Evolutionary conservation across 2,888 invertebrate species (phyloP).

Genomic region (Troides helena): DNA sequence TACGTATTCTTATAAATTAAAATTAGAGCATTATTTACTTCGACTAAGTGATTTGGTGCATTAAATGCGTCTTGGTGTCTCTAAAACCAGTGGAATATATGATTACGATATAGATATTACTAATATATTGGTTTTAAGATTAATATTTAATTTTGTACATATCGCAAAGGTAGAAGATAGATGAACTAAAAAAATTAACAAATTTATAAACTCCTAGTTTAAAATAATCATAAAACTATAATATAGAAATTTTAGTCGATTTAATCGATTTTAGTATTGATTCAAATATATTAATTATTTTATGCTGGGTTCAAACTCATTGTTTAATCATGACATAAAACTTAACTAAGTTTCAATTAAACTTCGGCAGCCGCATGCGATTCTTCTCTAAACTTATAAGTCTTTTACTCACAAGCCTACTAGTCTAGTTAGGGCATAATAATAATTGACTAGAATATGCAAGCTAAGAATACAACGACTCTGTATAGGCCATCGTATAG

Average conservation of each 20-base stretch:
- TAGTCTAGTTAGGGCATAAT: slow-evolving; percentile 42
- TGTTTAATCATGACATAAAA: no score
- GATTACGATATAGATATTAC: not conserved
- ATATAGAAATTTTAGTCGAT: slow-evolving; percentile 17
- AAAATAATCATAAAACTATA: no score
- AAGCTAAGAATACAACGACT: slow-evolving; percentile 41
- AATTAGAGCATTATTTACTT: slow-evolving; percentile 36
- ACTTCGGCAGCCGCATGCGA: no score
- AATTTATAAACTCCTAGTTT: no score
- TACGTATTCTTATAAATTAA: slow-evolving; percentile 33
- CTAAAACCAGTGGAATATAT: slow-evolving; percentile 28
- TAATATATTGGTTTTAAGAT: no score
- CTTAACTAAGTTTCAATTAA: no score
- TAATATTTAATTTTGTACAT: no score
- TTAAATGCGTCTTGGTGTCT: slow-evolving; percentile 30
- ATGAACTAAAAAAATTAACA: no score
- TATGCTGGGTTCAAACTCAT: no score
- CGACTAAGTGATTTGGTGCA: slow-evolving; percentile 36
- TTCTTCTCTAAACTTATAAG: slow-evolving; percentile 19
- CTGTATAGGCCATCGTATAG: slow-evolving; percentile 56
- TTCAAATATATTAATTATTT: no score
- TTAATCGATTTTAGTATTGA: slow-evolving; percentile 22
- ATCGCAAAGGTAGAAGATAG: no score
- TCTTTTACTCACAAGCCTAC: no score
- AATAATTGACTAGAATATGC: slow-evolving; percentile 73